Percentiles rank a stretch among this genome's conserved stretches.
phyloP scores from a whole-genome alignment of 2,113 vertebrate species.

The Python bivittatus region DNA sequence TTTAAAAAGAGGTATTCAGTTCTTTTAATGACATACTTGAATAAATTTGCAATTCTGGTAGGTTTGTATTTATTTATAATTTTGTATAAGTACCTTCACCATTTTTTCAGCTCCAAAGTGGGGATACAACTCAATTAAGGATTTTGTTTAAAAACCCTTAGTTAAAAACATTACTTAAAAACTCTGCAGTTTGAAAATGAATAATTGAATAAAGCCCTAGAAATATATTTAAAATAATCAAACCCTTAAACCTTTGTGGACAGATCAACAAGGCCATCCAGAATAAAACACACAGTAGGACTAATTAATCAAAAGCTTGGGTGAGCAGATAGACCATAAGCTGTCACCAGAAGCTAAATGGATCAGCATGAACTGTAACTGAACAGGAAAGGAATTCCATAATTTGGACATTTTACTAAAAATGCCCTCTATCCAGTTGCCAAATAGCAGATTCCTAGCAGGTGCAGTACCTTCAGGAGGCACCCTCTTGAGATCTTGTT shows the following conservation, averaged over 20 bases:
- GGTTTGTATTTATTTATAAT: background rate
- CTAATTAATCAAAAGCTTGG: background rate
- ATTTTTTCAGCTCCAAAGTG: background rate
- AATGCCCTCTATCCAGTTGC: background rate
- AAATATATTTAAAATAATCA: background rate
- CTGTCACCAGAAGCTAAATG: background rate
- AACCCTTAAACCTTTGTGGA: background rate
- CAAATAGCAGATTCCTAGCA: background rate
- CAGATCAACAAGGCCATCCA: background rate
- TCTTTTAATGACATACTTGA: background rate
- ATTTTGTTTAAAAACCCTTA: background rate
- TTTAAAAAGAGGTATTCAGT: background rate
- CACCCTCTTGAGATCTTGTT: background rate
- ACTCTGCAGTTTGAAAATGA: background rate
- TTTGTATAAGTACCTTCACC: background rate
- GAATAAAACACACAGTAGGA: background rate
- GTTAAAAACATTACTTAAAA: background rate
- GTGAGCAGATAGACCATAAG: background rate
- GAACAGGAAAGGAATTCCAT: background rate
- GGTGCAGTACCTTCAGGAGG: background rate
- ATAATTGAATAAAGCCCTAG: background rate
- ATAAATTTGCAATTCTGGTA: background rate
- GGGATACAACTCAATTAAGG: background rate
- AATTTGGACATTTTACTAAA: too few relatives aligned
- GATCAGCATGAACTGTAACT: background rate